Base-by-base conservation (phyloP, 2,888 invertebrate species). In the Dione juno region DNA sequence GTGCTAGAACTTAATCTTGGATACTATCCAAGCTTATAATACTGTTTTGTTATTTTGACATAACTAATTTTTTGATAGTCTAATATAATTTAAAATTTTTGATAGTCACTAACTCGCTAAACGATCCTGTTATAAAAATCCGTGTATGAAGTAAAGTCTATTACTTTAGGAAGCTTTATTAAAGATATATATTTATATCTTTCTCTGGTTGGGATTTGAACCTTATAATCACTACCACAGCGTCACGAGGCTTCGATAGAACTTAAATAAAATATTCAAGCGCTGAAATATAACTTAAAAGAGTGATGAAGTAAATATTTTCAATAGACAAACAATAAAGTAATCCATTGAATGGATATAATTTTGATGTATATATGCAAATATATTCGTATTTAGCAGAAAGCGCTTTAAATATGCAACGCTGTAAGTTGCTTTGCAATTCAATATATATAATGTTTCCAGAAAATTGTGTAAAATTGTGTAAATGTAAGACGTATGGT, bases 391-490 rank as follows among this genome's bases (percentile, higher is more conserved):
- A 69, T 69, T 73, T 69, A 76, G 73, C 73, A 70, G 71, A 74
- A 74, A 65, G 67, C 66, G 68, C 67, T 35, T 72, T 76, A 70
- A 72, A 76, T 76, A 76, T 75, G 75, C 76, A 73, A 68, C 69
- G 70, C 63, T 52, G 76, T 70, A 66, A 65, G 69, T 70, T 64
- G 75, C 69, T 76, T 75, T 75, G 76, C 76, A 76, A 72, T 76
- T 76, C 76, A 75, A 75, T 72, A 73, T 69, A 28, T 16, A 9
- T 40, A 58, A 72, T 68, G 72, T 72, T 72, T 72, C 75, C 70
- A 76, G 75, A 70, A 73, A 73, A 71, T 73, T 70, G 67, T 72
- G 28, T 28, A 28, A 28, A 28, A 28, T 28, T 28, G 28, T n/a
- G 69, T 70, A 70, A 69, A 73, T 72, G 72, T 72, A 70, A 67